A percentile compares a stretch with the other conserved stretches of the same genome.
Conservation (phyloP, 2,113 vertebrate species). For the Sminthopsis crassicaudata region DNA sequence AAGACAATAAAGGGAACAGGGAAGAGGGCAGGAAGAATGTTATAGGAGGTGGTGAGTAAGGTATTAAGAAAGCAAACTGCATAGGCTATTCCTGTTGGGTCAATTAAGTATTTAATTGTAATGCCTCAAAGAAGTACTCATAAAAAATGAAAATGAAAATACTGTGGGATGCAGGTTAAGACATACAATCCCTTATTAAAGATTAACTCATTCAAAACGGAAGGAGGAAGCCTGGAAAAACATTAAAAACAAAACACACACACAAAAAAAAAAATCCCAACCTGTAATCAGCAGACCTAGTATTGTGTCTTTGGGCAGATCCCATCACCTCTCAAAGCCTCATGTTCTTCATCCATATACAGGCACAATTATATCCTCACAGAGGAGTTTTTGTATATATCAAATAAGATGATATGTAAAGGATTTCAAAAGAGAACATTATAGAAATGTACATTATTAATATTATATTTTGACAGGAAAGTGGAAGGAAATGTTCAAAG, state of each 20-base stretch:
- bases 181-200: neutral
- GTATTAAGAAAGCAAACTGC: neutral
- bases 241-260: neutral
- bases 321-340: neutral
- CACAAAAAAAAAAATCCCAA: no score
- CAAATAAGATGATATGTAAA: neutral
- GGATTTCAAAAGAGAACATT: neutral
- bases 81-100: neutral
- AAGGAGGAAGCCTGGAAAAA: neutral
- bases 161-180: neutral
- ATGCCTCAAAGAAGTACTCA: neutral
- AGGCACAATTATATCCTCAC: neutral
- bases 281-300: neutral
- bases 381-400: neutral
- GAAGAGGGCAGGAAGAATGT: neutral
- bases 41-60: neutral
- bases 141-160: neutral
- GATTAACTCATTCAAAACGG: neutral
- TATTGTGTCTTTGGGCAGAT: neutral
- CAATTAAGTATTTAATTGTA: neutral
- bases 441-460: neutral
- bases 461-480: neutral
- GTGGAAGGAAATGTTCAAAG: neutral
- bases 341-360: neutral
- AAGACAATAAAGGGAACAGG: neutral